Evolutionary conservation across 2,113 vertebrate species (phyloP).

Genomic region (Gnathonemus echidnorhynchus): DNA sequence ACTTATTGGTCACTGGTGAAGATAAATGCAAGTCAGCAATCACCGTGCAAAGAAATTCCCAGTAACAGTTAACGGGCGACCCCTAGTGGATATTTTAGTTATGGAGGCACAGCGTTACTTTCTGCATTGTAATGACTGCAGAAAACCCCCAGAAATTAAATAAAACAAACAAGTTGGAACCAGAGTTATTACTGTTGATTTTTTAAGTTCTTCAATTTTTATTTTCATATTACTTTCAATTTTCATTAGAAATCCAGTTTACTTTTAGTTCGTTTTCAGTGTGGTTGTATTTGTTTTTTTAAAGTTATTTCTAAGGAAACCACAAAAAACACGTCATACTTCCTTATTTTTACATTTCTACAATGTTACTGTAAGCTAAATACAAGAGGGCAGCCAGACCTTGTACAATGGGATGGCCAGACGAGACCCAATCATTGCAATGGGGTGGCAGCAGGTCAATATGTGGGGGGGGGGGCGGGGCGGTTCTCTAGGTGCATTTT

Average conservation of each 20-base stretch:
- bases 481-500: not conserved
- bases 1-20: not conserved
- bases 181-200: not conserved
- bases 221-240: not conserved
- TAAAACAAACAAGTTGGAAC: not conserved
- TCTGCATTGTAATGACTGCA: not conserved
- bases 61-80: not conserved
- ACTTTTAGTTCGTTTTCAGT: not conserved
- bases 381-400: not conserved
- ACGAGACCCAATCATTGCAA: not conserved
- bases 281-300: not conserved
- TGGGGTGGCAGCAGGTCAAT: not conserved
- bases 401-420: not conserved
- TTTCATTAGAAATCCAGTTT: not conserved
- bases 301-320: not conserved
- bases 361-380: not conserved
- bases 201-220: not conserved
- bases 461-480: not conserved
- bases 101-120: not conserved
- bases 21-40: not conserved
- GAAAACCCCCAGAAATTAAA: not conserved
- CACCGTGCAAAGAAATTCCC: not conserved
- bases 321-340: not conserved
- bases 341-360: not conserved
- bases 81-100: not conserved